Conservation (phyloP, 2,888 invertebrate genomes). For the Cremastobaeus sp. region DNA sequence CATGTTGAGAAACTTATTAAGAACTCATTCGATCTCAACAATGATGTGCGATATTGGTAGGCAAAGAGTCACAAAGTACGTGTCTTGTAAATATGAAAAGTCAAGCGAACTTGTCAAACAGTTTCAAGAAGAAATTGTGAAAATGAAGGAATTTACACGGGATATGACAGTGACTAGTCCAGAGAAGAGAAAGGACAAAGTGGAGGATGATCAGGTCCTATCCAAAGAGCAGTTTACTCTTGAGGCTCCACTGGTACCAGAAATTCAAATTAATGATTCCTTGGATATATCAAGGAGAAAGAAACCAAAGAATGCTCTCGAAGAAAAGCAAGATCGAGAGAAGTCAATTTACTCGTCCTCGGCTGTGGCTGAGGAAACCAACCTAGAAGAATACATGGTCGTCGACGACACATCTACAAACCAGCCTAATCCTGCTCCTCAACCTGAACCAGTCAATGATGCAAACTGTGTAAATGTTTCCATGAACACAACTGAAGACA, state of each 20-base stretch:
- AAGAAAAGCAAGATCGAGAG: background rate
- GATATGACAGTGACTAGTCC: conserved; percentile 44
- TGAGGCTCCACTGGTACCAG: conserved; percentile 4
- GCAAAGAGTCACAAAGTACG: conserved; percentile 80
- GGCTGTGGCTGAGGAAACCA: conserved; percentile 49
- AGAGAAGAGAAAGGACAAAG: conserved; percentile 10
- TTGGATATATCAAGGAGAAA: conserved; percentile 22
- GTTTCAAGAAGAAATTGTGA: conserved; percentile 71
- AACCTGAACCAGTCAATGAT: conserved; percentile 16
- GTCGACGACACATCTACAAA: conserved; percentile 3
- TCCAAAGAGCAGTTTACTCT: conserved; percentile 31
- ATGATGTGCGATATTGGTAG: conserved; percentile 81
- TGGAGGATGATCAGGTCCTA: conserved; percentile 25
- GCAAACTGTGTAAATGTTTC: conserved; percentile 42
- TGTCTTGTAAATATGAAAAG: conserved; percentile 73
- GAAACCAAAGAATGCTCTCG: background rate
- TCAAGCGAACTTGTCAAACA: conserved; percentile 71
- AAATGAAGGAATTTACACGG: conserved; percentile 72
- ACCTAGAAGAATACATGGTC: conserved; percentile 42
- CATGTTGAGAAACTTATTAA: conserved; percentile 78
- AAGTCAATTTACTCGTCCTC: background rate
- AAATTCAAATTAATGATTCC: conserved; percentile 13
- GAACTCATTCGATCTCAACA: conserved; percentile 77
- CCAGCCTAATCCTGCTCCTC: conserved; percentile 4
- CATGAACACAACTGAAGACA: conserved; percentile 60